phyloP scores from a whole-genome alignment of 2,797 vertebrate genomes.

The Scomberomorus guttatus region DNA sequence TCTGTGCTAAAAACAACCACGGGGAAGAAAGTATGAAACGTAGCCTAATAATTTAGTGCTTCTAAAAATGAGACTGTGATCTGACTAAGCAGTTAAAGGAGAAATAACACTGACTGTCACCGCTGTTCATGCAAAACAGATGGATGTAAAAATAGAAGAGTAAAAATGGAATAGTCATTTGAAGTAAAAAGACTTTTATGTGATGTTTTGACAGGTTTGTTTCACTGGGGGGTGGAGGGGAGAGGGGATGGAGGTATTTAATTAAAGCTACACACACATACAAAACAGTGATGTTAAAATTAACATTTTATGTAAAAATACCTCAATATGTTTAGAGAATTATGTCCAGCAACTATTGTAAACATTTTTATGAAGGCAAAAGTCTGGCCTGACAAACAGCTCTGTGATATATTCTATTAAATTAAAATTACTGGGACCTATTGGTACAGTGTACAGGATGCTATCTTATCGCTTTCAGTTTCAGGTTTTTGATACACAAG shows the following conservation, averaged over 20 bases:
- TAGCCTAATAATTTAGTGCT: not conserved
- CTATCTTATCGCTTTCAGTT: no score
- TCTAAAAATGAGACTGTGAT: constrained; percentile 17
- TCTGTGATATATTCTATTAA: no score
- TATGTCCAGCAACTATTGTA: no score
- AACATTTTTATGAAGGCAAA: no score
- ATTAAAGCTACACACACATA: not conserved
- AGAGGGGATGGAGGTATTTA: not conserved
- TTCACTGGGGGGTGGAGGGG: not conserved
- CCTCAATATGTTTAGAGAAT: no score
- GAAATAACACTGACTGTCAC: not conserved
- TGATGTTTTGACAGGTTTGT: constrained; percentile 14
- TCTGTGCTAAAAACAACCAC: constrained; percentile 22
- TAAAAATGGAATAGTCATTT: constrained; percentile 14
- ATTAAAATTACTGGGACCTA: no score
- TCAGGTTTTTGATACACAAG: no score
- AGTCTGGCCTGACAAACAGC: no score
- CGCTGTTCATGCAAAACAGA: constrained; percentile 6
- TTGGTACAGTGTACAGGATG: no score
- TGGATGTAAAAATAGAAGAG: constrained; percentile 37
- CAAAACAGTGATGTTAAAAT: no score
- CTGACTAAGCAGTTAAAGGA: constrained; percentile 10
- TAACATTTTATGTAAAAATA: no score
- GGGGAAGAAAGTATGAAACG: not conserved
- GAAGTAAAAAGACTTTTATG: constrained; percentile 8